These are phyloP conservation scores for Microctenopoma stevenorrisi DNA, from an alignment of 2,797 vertebrate species.

Conservation along the genomic window DNA sequence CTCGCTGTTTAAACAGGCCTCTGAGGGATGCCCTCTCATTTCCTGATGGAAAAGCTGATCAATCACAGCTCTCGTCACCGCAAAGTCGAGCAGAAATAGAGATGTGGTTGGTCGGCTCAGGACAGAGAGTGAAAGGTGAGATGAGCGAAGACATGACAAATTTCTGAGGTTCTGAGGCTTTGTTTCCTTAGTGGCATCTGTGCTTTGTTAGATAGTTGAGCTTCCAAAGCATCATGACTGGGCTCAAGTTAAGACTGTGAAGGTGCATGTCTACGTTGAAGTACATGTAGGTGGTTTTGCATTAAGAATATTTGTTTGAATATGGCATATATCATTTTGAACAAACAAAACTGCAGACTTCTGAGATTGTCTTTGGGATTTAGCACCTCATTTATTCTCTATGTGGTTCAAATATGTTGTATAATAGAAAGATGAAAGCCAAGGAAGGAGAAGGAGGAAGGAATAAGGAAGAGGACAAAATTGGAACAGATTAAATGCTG, in stretches of 20 bases:
- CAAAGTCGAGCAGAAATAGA: slow-evolving; percentile 31
- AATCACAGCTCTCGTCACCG: slow-evolving; percentile 73
- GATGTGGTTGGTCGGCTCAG: slow-evolving; percentile 21
- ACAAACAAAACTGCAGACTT: neutral
- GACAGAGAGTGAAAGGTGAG: slow-evolving; percentile 41
- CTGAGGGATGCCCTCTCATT: slow-evolving; percentile 79
- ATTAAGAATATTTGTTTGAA: neutral
- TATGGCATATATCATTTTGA: neutral
- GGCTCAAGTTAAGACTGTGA: neutral
- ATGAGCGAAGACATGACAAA: slow-evolving; percentile 37
- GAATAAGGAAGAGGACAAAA: slow-evolving; percentile 12
- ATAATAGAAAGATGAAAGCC: slow-evolving; percentile 13
- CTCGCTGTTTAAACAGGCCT: slow-evolving; percentile 73
- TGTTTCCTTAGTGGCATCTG: neutral
- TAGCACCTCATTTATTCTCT: neutral
- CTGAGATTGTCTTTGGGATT: neutral
- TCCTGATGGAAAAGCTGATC: slow-evolving; percentile 79
- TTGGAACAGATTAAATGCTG: slow-evolving; percentile 28
- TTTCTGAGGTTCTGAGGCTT: neutral
- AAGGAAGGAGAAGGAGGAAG: slow-evolving; percentile 18
- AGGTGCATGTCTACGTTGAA: neutral
- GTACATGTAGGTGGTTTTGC: neutral
- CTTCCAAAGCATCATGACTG: neutral
- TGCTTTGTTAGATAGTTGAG: neutral
- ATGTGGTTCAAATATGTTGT: neutral